Evolutionary conservation across 1,140 invertebrate genomes (phyloP).

Genomic region (Proctacanthus coquilletti): DNA sequence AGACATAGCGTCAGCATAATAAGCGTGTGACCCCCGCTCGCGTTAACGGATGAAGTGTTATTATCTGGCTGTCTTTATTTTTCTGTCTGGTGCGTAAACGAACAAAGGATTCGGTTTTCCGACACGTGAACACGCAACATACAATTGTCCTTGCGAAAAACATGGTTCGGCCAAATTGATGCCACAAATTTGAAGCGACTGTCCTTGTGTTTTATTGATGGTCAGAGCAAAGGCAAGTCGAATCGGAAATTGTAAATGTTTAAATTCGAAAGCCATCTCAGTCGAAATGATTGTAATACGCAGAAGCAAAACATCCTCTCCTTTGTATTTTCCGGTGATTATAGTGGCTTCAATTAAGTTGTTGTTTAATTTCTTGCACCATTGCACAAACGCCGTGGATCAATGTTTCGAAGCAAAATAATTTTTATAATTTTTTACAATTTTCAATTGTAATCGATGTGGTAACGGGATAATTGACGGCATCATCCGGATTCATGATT

Average conservation of each 20-base stretch:
- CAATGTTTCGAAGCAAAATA: neutral
- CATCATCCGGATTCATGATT: slow-evolving; percentile 19
- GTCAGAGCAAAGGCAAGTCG: slow-evolving; percentile 35
- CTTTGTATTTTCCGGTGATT: slow-evolving; percentile 18
- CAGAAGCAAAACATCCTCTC: slow-evolving; percentile 19
- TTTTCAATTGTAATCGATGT: slow-evolving; percentile 27
- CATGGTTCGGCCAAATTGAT: slow-evolving; percentile 25
- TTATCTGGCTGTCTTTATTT: slow-evolving; percentile 9
- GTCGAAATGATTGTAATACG: slow-evolving; percentile 21
- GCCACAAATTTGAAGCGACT: slow-evolving; percentile 27
- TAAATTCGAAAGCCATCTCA: slow-evolving; percentile 24
- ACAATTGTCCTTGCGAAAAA: slow-evolving; percentile 31
- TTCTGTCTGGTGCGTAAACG: slow-evolving; percentile 9
- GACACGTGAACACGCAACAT: slow-evolving; percentile 25
- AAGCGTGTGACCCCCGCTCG: too few relatives aligned
- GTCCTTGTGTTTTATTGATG: slow-evolving; percentile 38
- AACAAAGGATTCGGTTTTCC: slow-evolving; percentile 14
- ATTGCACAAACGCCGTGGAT: neutral
- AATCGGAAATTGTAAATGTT: slow-evolving; percentile 29
- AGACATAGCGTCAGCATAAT: too few relatives aligned
- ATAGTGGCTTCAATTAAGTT: slow-evolving; percentile 32
- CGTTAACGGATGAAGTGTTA: too few relatives aligned
- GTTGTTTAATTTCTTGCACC: slow-evolving; percentile 15
- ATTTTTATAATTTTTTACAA: neutral
- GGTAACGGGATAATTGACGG: slow-evolving; percentile 27